phyloP scores from a whole-genome alignment of 2,888 invertebrate genomes.

The Psylliodes chrysocephalus region DNA sequence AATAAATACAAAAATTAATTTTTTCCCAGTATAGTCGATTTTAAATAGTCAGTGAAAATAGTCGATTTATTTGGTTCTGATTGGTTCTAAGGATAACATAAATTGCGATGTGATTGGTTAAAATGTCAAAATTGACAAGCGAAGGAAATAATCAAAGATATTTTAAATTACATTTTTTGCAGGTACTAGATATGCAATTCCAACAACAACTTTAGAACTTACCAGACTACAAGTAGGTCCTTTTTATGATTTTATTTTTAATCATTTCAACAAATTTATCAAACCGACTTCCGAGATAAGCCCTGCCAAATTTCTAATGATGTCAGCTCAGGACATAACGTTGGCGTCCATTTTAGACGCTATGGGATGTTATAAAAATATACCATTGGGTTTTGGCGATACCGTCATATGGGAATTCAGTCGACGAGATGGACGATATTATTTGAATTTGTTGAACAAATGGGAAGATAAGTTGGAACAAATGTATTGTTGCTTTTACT shows the following conservation, averaged over 20 bases:
- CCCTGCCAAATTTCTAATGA: constrained; percentile 71
- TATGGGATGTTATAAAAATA: constrained; percentile 70
- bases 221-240: constrained; percentile 69
- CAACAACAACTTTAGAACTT: constrained; percentile 53
- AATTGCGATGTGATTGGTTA: too few relatives aligned
- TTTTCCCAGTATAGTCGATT: too few relatives aligned
- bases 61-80: too few relatives aligned
- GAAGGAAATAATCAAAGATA: too few relatives aligned
- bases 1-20: too few relatives aligned
- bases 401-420: constrained; percentile 34
- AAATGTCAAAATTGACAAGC: too few relatives aligned
- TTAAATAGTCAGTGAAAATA: too few relatives aligned
- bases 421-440: constrained; percentile 4
- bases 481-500: not conserved
- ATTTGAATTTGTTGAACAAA: constrained; percentile 35
- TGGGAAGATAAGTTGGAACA: constrained; percentile 14
- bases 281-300: not conserved
- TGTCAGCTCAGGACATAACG: constrained; percentile 82
- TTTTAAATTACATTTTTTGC: too few relatives aligned
- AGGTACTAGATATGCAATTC: constrained; percentile 3
- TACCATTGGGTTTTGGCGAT: constrained; percentile 32
- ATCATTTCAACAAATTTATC: constrained; percentile 65
- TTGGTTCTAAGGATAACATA: too few relatives aligned
- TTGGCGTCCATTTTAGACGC: constrained; percentile 76
- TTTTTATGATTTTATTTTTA: constrained; percentile 72